Base-by-base conservation (phyloP, 1,140 invertebrate species). In the Meloidogyne exigua region DNA sequence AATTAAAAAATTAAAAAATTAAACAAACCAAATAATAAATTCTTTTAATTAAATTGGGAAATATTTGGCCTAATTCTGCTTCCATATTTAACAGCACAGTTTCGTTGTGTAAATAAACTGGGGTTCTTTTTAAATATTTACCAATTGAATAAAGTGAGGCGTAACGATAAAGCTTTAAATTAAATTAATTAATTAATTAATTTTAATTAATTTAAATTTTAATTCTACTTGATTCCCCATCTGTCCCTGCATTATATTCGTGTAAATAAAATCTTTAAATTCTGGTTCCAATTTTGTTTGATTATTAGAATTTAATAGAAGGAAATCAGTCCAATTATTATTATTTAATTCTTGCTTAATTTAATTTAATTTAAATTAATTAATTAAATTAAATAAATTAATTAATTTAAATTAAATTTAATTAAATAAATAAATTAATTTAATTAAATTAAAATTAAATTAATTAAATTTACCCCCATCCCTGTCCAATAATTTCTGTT, bases 41-140 rank as follows among this genome's bases (percentile, higher is more conserved):
- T 67, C 26, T 67, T 67, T 67, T 67, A 67, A 21, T 25, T 18
- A 67, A 28, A 67, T 67, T 67, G 9, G 65, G 36, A 39, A 32
- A 67, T 32, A 39, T 39, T 32, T 18, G 25, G 9, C 13, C 4
- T 3, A 67, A 28, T 28, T 67, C 36, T 18, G 3, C n/a, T 26
- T 32, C 36, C 36, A 67, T 67, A 25, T 67, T 32, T 32, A 67
- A 67, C 1, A 67, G 7, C 7, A 0, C 4, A 9, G 65, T 32
- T 32, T 67, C 26, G 26, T 67, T 67, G 4, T 67, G 18, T 21
- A 32, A 67, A 39, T 32, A 67, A 67, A 32, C 65, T 4, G 65
- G 49, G n/a, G 49, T 57, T n/a, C 49, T n/a, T 57, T 57, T 57
- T 57, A 57, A n/a, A n/a, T n/a, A 57, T 57, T 57, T 57, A n/a